Conservation (phyloP, 2,797 vertebrate species). For the Otolemur crassicaudatus region DNA sequence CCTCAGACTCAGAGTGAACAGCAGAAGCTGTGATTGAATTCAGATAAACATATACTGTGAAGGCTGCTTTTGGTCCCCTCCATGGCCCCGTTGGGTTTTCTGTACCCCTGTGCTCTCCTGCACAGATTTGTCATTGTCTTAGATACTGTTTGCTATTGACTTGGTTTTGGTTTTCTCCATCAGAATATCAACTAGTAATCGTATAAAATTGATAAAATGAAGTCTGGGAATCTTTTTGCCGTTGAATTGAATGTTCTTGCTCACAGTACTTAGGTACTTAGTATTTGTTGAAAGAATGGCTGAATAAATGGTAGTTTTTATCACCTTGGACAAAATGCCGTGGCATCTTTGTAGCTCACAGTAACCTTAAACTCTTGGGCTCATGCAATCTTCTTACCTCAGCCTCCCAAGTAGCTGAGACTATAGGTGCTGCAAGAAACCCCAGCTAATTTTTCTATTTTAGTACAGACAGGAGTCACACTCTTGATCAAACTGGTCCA, state of each 20-base stretch:
- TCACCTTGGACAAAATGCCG: too few species aligned
- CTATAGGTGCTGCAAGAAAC: too few species aligned
- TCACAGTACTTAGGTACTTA: background rate
- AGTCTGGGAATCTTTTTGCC: background rate
- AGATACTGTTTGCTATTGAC: background rate
- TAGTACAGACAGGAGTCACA: too few species aligned
- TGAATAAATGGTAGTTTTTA: background rate
- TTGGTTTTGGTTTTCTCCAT: background rate
- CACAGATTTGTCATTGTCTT: too few species aligned
- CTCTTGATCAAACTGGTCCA: too few species aligned
- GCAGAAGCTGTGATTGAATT: background rate
- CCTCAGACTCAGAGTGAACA: background rate
- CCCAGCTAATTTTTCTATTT: too few species aligned
- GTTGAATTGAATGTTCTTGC: background rate
- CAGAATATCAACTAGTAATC: background rate
- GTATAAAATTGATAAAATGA: background rate
- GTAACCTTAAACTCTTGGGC: too few species aligned
- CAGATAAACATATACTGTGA: rapidly evolving
- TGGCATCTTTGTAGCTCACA: too few species aligned
- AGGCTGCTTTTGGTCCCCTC: background rate
- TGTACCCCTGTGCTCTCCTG: background rate
- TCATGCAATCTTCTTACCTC: too few species aligned
- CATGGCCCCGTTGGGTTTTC: background rate
- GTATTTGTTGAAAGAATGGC: background rate
- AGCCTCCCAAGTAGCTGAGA: too few species aligned